Conservation (phyloP, 2,888 invertebrate genomes). For the Ophion obscuratus region DNA sequence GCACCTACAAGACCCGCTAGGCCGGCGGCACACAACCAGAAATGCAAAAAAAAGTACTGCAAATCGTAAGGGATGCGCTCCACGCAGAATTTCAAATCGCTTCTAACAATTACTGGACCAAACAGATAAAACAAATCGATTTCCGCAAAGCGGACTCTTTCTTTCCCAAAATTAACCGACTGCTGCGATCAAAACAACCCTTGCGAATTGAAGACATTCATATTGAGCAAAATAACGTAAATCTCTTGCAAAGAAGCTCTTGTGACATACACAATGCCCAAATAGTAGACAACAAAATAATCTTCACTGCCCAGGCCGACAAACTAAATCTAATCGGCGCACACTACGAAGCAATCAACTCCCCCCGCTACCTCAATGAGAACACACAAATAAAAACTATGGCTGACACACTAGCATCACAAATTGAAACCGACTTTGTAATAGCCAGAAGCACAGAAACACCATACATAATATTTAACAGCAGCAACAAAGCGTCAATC, state of each 20-base stretch:
- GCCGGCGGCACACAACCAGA: too few species aligned
- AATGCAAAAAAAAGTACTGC: too few species aligned
- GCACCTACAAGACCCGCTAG: too few species aligned
- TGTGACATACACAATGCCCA: background rate
- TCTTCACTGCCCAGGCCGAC: constrained; percentile 2
- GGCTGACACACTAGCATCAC: background rate
- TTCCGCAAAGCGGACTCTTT: background rate
- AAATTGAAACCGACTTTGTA: constrained; percentile 5
- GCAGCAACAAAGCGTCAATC: constrained; percentile 13
- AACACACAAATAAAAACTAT: background rate
- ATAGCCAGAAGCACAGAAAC: background rate
- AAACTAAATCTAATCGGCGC: constrained; percentile 56
- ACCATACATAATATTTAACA: constrained; percentile 32
- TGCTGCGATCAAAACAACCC: background rate
- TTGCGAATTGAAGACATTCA: background rate
- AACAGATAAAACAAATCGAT: background rate
- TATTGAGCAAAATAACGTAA: background rate
- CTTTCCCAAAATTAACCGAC: background rate
- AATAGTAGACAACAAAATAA: constrained; percentile 3
- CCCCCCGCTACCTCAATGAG: constrained; percentile 24
- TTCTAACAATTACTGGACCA: too few species aligned
- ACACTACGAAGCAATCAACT: constrained; percentile 46
- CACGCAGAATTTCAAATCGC: too few species aligned
- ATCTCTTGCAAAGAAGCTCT: background rate
- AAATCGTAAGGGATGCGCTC: too few species aligned